A percentile compares a stretch with the other conserved stretches of the same genome.
Conservation (phyloP, 2,797 vertebrate genomes). For the Pseudochirops cupreus region DNA sequence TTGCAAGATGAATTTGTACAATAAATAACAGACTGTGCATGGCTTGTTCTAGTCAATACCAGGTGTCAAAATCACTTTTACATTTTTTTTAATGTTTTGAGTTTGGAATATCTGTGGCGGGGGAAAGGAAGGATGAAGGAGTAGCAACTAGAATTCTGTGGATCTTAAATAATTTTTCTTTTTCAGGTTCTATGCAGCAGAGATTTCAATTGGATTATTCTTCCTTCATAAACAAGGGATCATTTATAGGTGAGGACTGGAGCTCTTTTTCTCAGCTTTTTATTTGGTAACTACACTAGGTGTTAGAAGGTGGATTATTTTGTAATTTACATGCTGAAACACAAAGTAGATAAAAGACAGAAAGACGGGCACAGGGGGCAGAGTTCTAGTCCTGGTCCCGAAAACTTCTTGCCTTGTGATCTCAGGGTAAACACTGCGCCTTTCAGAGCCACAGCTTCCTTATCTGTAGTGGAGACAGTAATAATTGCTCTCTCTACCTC, state of each 20-base stretch:
- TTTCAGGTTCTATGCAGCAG: constrained; percentile 97
- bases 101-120: neutral
- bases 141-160: neutral
- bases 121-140: neutral
- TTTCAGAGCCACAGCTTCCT: neutral
- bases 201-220: constrained; percentile 96
- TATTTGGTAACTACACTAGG: neutral
- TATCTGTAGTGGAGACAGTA: neutral
- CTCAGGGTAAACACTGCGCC: neutral
- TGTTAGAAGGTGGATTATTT: neutral
- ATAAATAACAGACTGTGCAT: neutral
- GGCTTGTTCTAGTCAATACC: neutral
- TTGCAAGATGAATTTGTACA: neutral
- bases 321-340: neutral
- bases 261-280: neutral
- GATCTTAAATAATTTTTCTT: constrained; percentile 17
- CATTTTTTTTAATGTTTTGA: neutral
- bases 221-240: constrained; percentile 95
- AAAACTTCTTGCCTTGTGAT: neutral
- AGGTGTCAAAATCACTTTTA: neutral
- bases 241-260: constrained; percentile 92
- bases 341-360: neutral
- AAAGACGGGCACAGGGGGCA: neutral
- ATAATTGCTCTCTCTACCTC: neutral
- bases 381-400: neutral